phyloP scores from a whole-genome alignment of 2,113 vertebrate genomes.

The Camarhynchus parvulus region DNA sequence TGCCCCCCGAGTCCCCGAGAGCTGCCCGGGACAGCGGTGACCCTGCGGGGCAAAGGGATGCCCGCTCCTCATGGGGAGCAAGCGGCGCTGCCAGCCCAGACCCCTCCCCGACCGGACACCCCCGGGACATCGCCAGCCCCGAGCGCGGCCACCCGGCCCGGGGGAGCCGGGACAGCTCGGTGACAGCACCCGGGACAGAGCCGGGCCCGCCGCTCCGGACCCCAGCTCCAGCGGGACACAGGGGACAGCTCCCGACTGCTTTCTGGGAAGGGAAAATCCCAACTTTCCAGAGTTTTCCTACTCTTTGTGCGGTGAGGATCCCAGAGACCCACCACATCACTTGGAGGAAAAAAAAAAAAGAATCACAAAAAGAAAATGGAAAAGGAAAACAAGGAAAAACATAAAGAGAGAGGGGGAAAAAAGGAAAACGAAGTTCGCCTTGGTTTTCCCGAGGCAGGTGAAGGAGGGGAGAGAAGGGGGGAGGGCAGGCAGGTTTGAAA shows the following conservation, averaged over 20 bases:
- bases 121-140: neutral
- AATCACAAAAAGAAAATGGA: too few relatives aligned
- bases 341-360: rapidly evolving
- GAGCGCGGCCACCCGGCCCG: neutral
- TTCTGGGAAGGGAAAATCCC: neutral
- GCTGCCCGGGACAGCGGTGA: neutral
- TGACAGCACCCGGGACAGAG: neutral
- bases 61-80: neutral
- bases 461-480: neutral
- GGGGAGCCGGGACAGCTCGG: rapidly evolving
- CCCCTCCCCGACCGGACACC: neutral
- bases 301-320: neutral
- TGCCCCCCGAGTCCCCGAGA: neutral
- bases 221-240: rapidly evolving
- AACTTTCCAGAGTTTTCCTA: conserved; percentile 1
- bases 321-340: neutral
- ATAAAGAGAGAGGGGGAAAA: rapidly evolving
- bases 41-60: rapidly evolving
- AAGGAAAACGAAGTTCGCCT: neutral
- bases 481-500: neutral
- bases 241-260: neutral
- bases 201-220: neutral
- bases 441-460: neutral
- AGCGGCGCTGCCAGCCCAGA: neutral
- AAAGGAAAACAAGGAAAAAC: rapidly evolving